A percentile compares a stretch with the other conserved stretches of the same genome.
Evolutionary conservation across 2,797 vertebrate species (phyloP).

Genomic region (Sphenodon punctatus): DNA sequence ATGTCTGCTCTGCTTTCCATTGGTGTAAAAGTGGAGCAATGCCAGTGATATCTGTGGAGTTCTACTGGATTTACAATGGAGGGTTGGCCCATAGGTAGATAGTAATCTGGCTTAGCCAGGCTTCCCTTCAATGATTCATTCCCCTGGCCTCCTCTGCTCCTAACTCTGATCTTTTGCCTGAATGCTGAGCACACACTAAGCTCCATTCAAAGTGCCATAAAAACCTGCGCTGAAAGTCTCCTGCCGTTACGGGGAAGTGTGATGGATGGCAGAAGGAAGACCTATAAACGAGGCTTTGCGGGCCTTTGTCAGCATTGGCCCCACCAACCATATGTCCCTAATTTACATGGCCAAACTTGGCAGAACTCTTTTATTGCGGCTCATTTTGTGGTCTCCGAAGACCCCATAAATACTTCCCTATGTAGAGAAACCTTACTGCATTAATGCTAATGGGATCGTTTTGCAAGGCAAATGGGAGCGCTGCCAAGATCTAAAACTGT

Average conservation of each 20-base stretch:
- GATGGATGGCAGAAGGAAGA: conserved; percentile 74
- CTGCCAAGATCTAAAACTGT: conserved; percentile 17
- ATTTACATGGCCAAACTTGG: conserved; percentile 69
- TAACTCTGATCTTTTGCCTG: not conserved
- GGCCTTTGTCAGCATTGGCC: conserved; percentile 65
- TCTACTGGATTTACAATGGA: not conserved
- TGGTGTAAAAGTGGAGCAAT: no score
- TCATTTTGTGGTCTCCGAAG: conserved; percentile 77
- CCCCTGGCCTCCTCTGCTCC: not conserved
- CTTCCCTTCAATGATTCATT: not conserved
- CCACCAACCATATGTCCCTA: conserved; percentile 73
- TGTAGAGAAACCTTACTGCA: not conserved
- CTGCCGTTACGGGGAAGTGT: conserved; percentile 73
- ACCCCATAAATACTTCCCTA: conserved; percentile 71
- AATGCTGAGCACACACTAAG: not conserved
- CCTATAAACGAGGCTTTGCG: conserved; percentile 60
- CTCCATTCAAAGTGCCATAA: conserved; percentile 10
- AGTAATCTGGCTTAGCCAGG: not conserved
- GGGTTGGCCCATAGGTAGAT: no score
- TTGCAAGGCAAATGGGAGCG: not conserved
- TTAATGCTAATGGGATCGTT: conserved; percentile 34
- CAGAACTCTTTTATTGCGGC: conserved; percentile 41
- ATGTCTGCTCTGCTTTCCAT: not conserved
- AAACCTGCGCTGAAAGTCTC: conserved; percentile 69
- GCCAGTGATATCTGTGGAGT: not conserved